Percentiles rank a stretch among this genome's conserved stretches.
Conservation (phyloP, 2,888 invertebrate genomes). For the Peribatodes rhomboidaria region DNA sequence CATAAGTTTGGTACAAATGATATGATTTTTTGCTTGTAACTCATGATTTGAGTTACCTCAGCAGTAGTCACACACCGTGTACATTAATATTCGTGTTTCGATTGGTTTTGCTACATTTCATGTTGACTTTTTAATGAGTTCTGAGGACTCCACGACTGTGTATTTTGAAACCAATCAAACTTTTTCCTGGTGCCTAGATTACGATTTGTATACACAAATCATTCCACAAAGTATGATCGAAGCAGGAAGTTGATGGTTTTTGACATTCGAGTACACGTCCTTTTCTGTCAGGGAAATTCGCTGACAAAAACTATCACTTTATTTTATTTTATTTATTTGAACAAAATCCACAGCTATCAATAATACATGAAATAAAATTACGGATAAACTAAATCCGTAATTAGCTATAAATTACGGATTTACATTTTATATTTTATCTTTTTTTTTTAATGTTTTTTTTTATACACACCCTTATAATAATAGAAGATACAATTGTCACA, state of each 20-base stretch:
- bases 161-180: constrained; percentile 84
- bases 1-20: background rate
- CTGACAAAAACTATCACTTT: too few relatives aligned
- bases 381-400: too few relatives aligned
- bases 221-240: constrained; percentile 5
- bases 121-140: constrained; percentile 85
- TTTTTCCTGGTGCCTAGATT: constrained; percentile 63
- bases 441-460: too few relatives aligned
- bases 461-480: too few relatives aligned
- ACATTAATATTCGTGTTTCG: constrained; percentile 61
- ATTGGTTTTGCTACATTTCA: constrained; percentile 77
- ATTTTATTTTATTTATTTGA: too few relatives aligned
- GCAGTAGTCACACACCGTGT: constrained; percentile 29
- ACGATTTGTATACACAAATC: constrained; percentile 20
- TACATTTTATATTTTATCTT: too few relatives aligned
- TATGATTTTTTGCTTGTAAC: too few relatives aligned
- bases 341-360: too few relatives aligned
- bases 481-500: too few relatives aligned
- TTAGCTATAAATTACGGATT: too few relatives aligned
- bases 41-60: background rate
- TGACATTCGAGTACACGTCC: background rate
- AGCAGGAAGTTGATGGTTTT: background rate
- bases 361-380: too few relatives aligned
- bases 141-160: constrained; percentile 68
- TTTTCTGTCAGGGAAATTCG: too few relatives aligned